Percentiles rank a stretch among this genome's conserved stretches.
These are phyloP conservation scores for Odontesthes bonariensis DNA, from an alignment of 2,113 vertebrate species.

Conservation along the genomic window DNA sequence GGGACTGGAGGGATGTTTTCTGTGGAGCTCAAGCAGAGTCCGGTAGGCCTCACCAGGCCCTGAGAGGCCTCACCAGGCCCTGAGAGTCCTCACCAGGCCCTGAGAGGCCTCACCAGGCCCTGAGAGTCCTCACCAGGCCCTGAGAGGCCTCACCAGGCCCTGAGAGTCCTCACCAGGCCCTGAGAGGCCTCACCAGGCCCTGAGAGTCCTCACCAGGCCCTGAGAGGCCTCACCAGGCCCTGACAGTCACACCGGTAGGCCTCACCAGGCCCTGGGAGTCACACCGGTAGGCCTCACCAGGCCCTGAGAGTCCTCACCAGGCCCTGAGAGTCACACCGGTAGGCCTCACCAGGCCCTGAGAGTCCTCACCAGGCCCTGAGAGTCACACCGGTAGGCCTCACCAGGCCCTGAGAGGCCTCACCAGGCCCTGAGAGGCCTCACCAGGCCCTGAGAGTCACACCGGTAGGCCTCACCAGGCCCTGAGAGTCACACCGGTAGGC, in stretches of 20 bases:
- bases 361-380: neutral
- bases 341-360: neutral
- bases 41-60: no score
- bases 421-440: neutral
- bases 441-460: neutral
- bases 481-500: neutral
- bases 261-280: neutral
- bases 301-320: neutral
- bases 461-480: no score
- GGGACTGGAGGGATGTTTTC: constrained; percentile 17
- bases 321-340: no score
- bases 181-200: neutral
- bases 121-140: neutral
- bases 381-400: no score
- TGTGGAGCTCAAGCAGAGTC: constrained; percentile 17
- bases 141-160: neutral
- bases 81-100: neutral
- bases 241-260: constrained; percentile 19
- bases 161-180: neutral
- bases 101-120: neutral
- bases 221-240: neutral
- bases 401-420: neutral
- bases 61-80: neutral
- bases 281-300: no score
- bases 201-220: neutral